Evolutionary conservation across 1,140 invertebrate species (phyloP).

Genomic region (Littorina saxatilis): DNA sequence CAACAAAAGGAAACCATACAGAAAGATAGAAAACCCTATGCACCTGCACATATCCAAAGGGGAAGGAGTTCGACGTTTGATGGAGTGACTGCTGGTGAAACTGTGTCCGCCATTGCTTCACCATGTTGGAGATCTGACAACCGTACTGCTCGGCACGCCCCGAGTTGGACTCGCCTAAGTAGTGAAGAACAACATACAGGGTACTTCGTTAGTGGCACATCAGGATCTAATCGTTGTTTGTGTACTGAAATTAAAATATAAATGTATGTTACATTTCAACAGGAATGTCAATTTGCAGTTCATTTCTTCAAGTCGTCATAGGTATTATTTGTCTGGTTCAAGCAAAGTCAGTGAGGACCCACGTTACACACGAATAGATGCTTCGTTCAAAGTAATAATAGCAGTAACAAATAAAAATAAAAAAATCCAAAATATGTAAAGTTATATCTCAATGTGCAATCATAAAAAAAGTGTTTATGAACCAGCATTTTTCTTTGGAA

Average conservation of each 20-base stretch:
- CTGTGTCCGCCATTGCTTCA: slow-evolving; percentile 46
- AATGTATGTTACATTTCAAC: too few species aligned
- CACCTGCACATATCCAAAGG: slow-evolving; percentile 61
- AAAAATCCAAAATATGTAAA: too few species aligned
- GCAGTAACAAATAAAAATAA: too few species aligned
- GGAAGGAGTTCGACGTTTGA: slow-evolving; percentile 46
- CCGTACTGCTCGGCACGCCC: slow-evolving; percentile 37
- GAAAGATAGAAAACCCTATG: not conserved
- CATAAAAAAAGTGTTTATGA: not conserved
- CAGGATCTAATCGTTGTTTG: not conserved
- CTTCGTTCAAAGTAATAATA: too few species aligned
- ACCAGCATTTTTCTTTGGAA: not conserved
- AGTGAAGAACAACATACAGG: not conserved
- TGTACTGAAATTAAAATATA: not conserved
- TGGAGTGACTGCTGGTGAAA: slow-evolving; percentile 35
- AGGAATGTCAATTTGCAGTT: too few species aligned
- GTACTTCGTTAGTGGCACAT: not conserved
- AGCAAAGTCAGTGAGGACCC: too few species aligned
- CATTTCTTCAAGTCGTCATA: too few species aligned
- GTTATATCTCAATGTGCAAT: too few species aligned
- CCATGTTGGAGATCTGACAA: slow-evolving; percentile 51
- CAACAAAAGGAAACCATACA: not conserved
- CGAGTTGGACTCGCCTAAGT: slow-evolving; percentile 52
- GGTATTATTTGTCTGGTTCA: too few species aligned
- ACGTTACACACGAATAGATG: too few species aligned